Evolutionary conservation across 2,113 vertebrate genomes (phyloP).

Genomic region (Elachura formosa): DNA sequence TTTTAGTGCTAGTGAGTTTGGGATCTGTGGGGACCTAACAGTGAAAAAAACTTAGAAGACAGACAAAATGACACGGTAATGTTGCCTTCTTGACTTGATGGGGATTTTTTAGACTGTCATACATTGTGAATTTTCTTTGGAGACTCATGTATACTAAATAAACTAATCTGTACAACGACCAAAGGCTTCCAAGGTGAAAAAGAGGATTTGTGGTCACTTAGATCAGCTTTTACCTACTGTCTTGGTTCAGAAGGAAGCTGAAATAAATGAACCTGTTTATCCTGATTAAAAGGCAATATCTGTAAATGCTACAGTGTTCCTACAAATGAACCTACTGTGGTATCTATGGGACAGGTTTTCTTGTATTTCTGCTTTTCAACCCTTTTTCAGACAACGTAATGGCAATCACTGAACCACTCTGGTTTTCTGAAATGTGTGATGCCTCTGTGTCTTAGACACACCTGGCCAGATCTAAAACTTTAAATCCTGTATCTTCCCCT

Average conservation of each 20-base stretch:
- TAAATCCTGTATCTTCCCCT: neutral
- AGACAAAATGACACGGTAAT: neutral
- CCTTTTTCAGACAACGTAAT: neutral
- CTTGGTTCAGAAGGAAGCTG: neutral
- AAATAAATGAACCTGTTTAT: neutral
- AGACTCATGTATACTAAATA: neutral
- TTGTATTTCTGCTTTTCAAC: neutral
- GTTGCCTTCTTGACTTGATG: neutral
- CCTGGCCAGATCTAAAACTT: neutral
- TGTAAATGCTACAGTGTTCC: neutral
- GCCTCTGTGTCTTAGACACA: neutral
- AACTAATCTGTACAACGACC: neutral
- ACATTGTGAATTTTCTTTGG: neutral
- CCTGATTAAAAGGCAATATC: neutral
- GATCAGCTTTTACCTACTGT: neutral
- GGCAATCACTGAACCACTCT: neutral
- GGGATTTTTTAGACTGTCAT: neutral
- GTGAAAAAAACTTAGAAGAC: neutral
- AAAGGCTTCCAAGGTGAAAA: neutral
- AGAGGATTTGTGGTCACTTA: neutral
- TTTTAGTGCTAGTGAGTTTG: neutral
- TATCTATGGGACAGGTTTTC: conserved; percentile 2
- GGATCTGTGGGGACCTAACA: neutral
- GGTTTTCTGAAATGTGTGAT: neutral
- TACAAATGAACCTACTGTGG: neutral